A percentile compares a stretch with the other conserved stretches of the same genome.
Conservation (phyloP, 2,113 vertebrate genomes). For the Cyprinodon variegatus region DNA sequence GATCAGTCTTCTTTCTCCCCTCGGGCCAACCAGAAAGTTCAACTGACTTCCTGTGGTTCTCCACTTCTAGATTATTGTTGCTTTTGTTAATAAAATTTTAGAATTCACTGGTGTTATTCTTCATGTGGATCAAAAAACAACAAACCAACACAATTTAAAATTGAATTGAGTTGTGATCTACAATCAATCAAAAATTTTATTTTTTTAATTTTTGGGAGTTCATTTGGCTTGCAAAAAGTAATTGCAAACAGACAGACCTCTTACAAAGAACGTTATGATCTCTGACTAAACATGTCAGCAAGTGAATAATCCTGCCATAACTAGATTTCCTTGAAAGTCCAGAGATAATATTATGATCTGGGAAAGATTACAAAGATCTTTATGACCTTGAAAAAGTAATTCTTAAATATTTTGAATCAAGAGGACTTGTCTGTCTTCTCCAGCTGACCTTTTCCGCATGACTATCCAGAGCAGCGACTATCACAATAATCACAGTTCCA, state of each 20-base stretch:
- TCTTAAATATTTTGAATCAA: constrained; percentile 1
- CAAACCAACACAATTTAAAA: no score
- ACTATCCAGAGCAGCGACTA: constrained; percentile 6
- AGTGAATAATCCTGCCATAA: constrained; percentile 19
- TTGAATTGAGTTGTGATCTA: neutral
- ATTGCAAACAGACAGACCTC: constrained; percentile 34
- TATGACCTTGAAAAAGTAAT: neutral
- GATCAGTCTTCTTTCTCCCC: no score
- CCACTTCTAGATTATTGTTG: no score
- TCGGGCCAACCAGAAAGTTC: no score
- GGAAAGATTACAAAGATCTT: neutral
- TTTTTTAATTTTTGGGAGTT: constrained; percentile 42
- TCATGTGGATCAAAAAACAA: no score
- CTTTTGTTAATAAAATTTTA: no score
- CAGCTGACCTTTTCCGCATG: neutral
- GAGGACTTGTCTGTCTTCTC: neutral
- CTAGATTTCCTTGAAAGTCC: constrained; percentile 11
- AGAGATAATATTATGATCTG: neutral
- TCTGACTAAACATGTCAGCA: constrained; percentile 9
- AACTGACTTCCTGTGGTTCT: no score
- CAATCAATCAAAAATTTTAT: constrained; percentile 7
- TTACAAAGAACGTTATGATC: constrained; percentile 14
- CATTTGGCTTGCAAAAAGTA: constrained; percentile 31
- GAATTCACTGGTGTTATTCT: no score
- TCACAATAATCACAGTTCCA: constrained; percentile 28